Conservation (phyloP, 2,888 invertebrate species). For the Anthrax anthrax region DNA sequence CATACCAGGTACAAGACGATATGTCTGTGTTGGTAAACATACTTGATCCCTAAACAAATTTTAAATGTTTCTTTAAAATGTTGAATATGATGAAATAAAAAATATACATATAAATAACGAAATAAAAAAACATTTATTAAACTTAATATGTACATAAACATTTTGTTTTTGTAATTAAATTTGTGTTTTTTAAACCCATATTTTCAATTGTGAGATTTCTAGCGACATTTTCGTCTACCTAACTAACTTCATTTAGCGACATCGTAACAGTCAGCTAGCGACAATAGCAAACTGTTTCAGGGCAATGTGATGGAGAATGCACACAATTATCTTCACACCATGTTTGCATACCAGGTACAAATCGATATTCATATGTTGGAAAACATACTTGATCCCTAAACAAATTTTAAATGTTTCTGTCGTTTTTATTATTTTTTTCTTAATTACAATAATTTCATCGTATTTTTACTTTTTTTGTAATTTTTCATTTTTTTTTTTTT, state of each 20-base stretch:
- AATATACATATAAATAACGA: no score
- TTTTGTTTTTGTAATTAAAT: no score
- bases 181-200: no score
- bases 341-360: slow-evolving; percentile 58
- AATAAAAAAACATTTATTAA: no score
- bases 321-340: slow-evolving; percentile 82
- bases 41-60: slow-evolving; percentile 52
- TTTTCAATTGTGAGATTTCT: no score
- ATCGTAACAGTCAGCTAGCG: slow-evolving; percentile 64
- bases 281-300: slow-evolving; percentile 57
- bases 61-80: not conserved
- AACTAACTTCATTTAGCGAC: no score
- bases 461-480: no score
- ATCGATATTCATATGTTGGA: slow-evolving; percentile 46
- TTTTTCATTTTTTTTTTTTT: no score
- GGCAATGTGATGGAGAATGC: slow-evolving; percentile 76
- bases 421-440: not conserved
- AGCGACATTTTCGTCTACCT: no score
- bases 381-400: slow-evolving; percentile 66
- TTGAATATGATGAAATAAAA: no score
- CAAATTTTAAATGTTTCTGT: not conserved
- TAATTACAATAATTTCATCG: no score
- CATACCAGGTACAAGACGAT: slow-evolving; percentile 59
- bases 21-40: slow-evolving; percentile 52
- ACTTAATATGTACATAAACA: no score